phyloP scores from a whole-genome alignment of 2,797 vertebrate genomes.

The Euthynnus affinis region DNA sequence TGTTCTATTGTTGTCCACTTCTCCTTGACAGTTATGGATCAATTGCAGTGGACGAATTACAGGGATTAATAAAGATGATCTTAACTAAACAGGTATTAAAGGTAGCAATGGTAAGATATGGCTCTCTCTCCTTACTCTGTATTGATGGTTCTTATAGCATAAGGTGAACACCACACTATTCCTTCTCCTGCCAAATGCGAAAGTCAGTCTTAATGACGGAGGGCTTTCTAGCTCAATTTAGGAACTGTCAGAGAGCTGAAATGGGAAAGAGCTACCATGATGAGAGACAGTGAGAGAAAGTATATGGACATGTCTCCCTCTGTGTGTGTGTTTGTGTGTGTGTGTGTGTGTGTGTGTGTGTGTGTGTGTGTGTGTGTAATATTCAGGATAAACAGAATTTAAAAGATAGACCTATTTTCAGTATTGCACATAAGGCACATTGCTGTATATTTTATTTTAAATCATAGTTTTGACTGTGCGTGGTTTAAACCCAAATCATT shows the following conservation, averaged over 20 bases:
- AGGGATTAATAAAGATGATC: constrained; percentile 12
- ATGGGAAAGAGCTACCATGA: constrained; percentile 42
- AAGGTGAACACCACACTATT: constrained; percentile 40
- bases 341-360: neutral
- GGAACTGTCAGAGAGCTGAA: constrained; percentile 54
- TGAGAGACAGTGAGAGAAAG: constrained; percentile 35
- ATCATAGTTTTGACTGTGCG: neutral
- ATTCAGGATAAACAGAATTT: no score
- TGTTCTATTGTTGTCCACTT: neutral
- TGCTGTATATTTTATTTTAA: neutral
- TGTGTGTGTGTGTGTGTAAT: constrained; percentile 6
- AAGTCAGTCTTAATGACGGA: constrained; percentile 63
- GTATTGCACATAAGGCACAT: neutral
- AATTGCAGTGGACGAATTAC: neutral
- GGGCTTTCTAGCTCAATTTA: constrained; percentile 55
- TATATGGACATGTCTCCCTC: neutral
- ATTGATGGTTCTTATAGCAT: constrained; percentile 45
- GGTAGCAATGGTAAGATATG: constrained; percentile 26
- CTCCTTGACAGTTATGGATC: neutral
- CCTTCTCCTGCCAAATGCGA: constrained; percentile 58
- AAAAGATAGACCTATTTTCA: neutral
- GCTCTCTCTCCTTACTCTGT: constrained; percentile 18
- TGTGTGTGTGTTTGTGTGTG: neutral
- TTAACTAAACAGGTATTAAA: constrained; percentile 17
- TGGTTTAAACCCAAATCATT: constrained; percentile 6